Percentiles rank a stretch among this genome's conserved stretches.
phyloP scores from a whole-genome alignment of 2,113 vertebrate species.

The Leucopsar rothschildi region DNA sequence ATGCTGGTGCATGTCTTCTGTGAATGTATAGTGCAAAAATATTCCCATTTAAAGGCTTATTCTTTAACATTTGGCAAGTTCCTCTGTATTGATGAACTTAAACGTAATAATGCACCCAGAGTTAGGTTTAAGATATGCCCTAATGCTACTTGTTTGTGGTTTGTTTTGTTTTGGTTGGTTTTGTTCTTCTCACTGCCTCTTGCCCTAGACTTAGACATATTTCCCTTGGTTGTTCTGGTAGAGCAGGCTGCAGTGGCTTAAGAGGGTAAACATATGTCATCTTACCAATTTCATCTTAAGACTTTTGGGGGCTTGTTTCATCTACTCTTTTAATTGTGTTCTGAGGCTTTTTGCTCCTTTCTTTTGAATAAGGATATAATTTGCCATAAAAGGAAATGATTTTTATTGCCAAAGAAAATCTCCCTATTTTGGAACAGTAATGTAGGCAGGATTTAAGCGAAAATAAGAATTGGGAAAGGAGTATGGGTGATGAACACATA shows the following conservation, averaged over 20 bases:
- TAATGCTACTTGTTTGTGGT: not conserved
- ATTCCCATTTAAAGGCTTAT: not conserved
- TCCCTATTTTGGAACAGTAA: not conserved
- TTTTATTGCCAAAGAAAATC: not conserved
- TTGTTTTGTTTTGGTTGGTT: not conserved
- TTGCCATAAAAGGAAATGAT: not conserved
- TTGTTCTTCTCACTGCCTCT: not conserved
- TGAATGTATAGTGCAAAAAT: not conserved
- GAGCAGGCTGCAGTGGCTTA: not conserved
- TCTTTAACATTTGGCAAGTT: not conserved
- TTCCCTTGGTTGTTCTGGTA: not conserved
- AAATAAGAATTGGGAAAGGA: not conserved
- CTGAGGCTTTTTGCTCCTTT: not conserved
- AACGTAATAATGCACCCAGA: not conserved
- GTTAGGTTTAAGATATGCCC: not conserved
- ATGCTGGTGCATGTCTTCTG: not conserved
- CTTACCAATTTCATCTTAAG: not conserved
- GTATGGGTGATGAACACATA: not conserved
- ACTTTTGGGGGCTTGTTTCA: not conserved
- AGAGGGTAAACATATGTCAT: not conserved
- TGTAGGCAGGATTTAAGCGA: not conserved
- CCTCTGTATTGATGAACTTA: not conserved
- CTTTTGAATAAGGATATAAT: not conserved
- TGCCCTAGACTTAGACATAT: not conserved
- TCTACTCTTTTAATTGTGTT: not conserved